phyloP scores from a whole-genome alignment of 2,888 invertebrate genomes.

The Sinelater perroti region DNA sequence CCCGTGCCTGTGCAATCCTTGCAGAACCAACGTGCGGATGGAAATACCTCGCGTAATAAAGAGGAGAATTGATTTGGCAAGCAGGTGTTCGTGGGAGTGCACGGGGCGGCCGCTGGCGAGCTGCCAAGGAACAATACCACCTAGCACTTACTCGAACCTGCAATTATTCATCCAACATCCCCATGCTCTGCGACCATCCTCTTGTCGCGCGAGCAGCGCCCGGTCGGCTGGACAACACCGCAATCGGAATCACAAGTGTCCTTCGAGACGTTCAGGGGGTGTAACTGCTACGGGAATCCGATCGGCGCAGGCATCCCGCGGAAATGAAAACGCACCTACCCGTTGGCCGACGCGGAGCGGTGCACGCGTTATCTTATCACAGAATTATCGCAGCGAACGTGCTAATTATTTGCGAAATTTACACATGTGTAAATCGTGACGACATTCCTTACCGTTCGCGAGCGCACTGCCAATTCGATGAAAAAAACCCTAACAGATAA shows the following conservation, averaged over 20 bases:
- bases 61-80: constrained; percentile 47
- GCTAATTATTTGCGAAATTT: constrained; percentile 56
- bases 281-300: constrained; percentile 45
- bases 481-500: constrained; percentile 26
- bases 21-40: too few relatives aligned
- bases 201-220: constrained; percentile 32
- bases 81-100: constrained; percentile 61
- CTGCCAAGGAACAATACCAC: constrained; percentile 55
- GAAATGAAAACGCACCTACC: constrained; percentile 46
- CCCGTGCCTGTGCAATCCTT: not conserved
- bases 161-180: constrained; percentile 55
- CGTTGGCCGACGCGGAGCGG: constrained; percentile 45
- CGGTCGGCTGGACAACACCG: constrained; percentile 13
- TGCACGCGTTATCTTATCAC: constrained; percentile 47
- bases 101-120: constrained; percentile 50
- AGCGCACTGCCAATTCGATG: constrained; percentile 40
- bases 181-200: constrained; percentile 46
- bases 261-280: constrained; percentile 51
- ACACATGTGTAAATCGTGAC: constrained; percentile 61
- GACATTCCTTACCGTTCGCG: constrained; percentile 56
- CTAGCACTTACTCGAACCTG: constrained; percentile 56
- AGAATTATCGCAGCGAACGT: constrained; percentile 44
- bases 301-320: constrained; percentile 24
- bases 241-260: constrained; percentile 42
- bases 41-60: constrained; percentile 38